These are phyloP conservation scores for Suillia variegata DNA, from an alignment of 2,888 invertebrate species.

Conservation along the genomic window DNA sequence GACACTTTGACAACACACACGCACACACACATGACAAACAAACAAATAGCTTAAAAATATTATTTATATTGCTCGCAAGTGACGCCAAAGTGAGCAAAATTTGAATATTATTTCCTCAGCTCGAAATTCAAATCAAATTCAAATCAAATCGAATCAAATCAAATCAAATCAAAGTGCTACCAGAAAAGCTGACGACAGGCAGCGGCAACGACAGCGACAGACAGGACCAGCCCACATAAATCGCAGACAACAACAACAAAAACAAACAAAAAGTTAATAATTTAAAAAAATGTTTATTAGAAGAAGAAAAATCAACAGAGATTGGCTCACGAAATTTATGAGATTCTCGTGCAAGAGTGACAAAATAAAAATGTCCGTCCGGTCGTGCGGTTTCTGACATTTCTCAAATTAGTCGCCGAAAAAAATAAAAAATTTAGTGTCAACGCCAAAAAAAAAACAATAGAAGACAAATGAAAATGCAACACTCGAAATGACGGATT, in stretches of 20 bases:
- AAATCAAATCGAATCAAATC: no score
- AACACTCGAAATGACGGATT: neutral
- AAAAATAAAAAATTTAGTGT: no score
- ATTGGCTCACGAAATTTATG: constrained; percentile 14
- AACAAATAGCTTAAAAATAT: neutral
- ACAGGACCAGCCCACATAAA: neutral
- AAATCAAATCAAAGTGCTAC: no score
- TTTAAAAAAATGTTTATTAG: no score
- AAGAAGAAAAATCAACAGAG: no score
- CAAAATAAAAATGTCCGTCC: constrained; percentile 23
- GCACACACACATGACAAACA: no score
- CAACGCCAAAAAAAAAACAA: neutral
- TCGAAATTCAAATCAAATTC: no score
- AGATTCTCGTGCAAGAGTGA: constrained; percentile 13
- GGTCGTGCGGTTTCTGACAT: constrained; percentile 17
- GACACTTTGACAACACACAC: neutral
- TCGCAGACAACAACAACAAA: neutral
- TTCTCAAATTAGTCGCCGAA: neutral
- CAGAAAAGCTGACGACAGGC: neutral
- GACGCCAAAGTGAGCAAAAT: no score
- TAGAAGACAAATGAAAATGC: neutral
- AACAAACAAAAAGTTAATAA: no score
- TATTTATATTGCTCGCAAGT: no score
- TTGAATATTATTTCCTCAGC: no score
- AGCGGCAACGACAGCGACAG: neutral